These are phyloP conservation scores for Artemia sinica DNA, from an alignment of 2,888 invertebrate genomes.

Conservation along the genomic window DNA sequence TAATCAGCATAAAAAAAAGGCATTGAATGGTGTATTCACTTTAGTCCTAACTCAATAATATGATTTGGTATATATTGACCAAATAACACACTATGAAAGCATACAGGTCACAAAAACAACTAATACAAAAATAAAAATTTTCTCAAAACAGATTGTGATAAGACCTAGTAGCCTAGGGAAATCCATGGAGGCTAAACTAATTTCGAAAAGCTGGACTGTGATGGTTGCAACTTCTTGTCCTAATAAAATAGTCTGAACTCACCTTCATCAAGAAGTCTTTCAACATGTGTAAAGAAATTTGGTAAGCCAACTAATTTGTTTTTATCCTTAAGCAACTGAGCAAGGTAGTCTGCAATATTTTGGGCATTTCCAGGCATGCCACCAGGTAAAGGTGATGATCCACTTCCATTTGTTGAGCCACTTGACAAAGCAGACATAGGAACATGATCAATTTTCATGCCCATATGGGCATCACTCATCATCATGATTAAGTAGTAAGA, in stretches of 20 bases:
- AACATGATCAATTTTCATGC: slow-evolving; percentile 12
- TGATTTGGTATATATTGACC: no score
- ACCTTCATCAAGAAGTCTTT: slow-evolving; percentile 98
- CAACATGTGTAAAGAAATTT: slow-evolving; percentile 97
- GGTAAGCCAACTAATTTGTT: slow-evolving; percentile 99
- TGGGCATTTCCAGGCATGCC: slow-evolving; percentile 49
- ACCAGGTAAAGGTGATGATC: slow-evolving; percentile 14
- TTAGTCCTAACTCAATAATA: no score
- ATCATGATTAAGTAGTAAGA: background rate
- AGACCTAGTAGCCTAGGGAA: background rate
- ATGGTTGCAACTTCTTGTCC: background rate
- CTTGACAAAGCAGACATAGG: slow-evolving; percentile 3
- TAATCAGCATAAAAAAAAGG: no score
- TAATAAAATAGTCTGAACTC: slow-evolving; percentile 31
- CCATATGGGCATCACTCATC: slow-evolving; percentile 3
- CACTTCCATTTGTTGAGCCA: slow-evolving; percentile 1
- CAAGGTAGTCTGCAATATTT: slow-evolving; percentile 97
- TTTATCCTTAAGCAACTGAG: slow-evolving; percentile 99
- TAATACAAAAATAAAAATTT: no score
- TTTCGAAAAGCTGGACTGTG: background rate
- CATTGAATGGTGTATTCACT: no score
- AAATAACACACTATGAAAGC: no score
- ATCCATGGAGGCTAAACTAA: background rate
- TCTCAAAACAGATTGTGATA: slow-evolving; percentile 10
- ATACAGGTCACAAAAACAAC: no score